Evolutionary conservation across 2,888 invertebrate genomes (phyloP), one percentile per base, ranked within the genome.

Genomic region (Griposia aprilina): DNA sequence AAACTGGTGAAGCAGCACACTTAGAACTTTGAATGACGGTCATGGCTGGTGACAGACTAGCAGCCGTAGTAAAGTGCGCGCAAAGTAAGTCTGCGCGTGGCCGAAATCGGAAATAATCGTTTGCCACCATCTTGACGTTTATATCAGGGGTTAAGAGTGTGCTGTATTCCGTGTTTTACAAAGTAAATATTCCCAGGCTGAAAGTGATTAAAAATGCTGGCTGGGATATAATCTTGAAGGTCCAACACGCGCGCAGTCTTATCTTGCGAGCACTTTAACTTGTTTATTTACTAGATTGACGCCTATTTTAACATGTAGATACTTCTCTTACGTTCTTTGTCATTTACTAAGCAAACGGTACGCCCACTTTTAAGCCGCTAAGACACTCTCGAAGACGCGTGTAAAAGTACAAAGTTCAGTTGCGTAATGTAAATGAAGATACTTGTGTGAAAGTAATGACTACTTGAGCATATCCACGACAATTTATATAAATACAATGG

Each of bases 311-410:
- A 23, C 23, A 36, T 52, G 57, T 60, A 75, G 52, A 50, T 65
- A 66, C 69, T 63, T 30, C 45, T 57, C 50, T 78, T 55, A 68
- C 65, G 69, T 81, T 76, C 65, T 73, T 76, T 65, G 82, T 85
- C 63, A 81, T 77, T 74, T 71, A 81, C 63, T 68, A 74, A 71
- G 50, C n/a, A 68, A 81, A 85, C 55, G 26, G 50, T 20, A 65
- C 55, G 30, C 48, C 71, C 72, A 72, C 23, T 23, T 36, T n/a
- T 20, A n/a, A 72, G 26, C 17, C 17, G 57, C 36, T 59, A 45
- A 52, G 23, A 60, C 62, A 59, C 48, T 73, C 76, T 81, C 65
- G 75, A 65, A 77, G 59, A 26, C 36, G 76, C n/a, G 62, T 67
- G 63, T 67, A 62, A 45, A 76, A 75, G 50, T 69, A 81, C 76